Conservation (phyloP, 2,113 vertebrate species). For the Eulacestoma nigropectus region DNA sequence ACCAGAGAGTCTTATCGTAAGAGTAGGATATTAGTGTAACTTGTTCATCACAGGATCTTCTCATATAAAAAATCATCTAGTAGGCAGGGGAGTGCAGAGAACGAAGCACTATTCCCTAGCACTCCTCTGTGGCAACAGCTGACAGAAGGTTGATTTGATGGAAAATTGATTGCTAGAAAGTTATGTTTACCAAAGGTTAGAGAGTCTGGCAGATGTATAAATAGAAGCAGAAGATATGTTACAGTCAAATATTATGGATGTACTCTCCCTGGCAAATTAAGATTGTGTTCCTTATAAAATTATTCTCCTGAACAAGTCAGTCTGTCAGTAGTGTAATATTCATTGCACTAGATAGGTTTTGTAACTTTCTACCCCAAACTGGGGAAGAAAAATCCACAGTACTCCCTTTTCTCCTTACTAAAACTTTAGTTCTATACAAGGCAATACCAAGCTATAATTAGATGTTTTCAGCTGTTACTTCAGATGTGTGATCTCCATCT, state of each 20-base stretch:
- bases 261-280: not conserved
- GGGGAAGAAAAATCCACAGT: not conserved
- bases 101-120: not conserved
- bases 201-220: not conserved
- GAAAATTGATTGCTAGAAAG: not conserved
- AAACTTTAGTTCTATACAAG: not conserved
- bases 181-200: conserved; percentile 28
- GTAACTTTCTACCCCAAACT: not conserved
- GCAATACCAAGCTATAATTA: conserved; percentile 27
- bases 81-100: not conserved
- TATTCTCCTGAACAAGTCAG: not conserved
- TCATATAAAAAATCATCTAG: not conserved
- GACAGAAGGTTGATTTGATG: not conserved
- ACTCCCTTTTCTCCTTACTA: not conserved
- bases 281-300: not conserved
- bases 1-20: not conserved
- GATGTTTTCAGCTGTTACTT: conserved; percentile 33
- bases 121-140: not conserved
- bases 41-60: not conserved
- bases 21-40: not conserved
- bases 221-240: not conserved
- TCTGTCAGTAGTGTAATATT: not conserved
- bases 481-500: not conserved
- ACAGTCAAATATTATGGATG: not conserved
- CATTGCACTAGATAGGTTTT: not conserved